Evolutionary conservation across 2,888 invertebrate species (phyloP).

Genomic region (Opisthograptis luteolata): DNA sequence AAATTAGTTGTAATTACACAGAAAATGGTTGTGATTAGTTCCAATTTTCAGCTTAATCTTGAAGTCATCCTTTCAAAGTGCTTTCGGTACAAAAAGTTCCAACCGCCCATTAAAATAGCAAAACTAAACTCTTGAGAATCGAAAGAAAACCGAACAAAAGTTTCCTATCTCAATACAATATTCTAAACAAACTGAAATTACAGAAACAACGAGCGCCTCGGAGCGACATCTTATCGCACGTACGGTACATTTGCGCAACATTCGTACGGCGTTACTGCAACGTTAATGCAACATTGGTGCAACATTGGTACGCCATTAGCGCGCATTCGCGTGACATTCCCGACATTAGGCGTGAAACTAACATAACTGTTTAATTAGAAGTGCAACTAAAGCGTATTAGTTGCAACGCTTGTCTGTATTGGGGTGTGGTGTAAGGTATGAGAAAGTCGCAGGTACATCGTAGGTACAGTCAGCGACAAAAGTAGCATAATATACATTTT

Average conservation of each 20-base stretch:
- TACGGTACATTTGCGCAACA: constrained; percentile 26
- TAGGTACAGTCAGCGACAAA: not conserved
- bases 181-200: constrained; percentile 21
- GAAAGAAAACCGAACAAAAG: constrained; percentile 23
- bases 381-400: constrained; percentile 58
- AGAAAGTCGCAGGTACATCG: not conserved
- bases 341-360: constrained; percentile 59
- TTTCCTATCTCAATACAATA: constrained; percentile 17
- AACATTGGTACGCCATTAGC: constrained; percentile 8
- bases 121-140: constrained; percentile 2
- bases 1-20: too few relatives aligned
- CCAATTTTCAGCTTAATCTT: too few relatives aligned
- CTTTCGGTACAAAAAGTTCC: too few relatives aligned
- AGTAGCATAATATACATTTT: too few relatives aligned
- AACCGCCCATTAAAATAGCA: too few relatives aligned
- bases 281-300: constrained; percentile 7
- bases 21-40: too few relatives aligned
- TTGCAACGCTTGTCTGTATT: constrained; percentile 55
- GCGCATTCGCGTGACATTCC: constrained; percentile 55
- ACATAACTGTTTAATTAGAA: constrained; percentile 81
- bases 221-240: constrained; percentile 25
- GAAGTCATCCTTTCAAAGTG: too few relatives aligned
- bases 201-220: constrained; percentile 19
- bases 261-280: constrained; percentile 8
- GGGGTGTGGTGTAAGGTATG: constrained; percentile 34